Base-by-base conservation (phyloP, 2,888 invertebrate species). In the Mystacides longicornis region DNA sequence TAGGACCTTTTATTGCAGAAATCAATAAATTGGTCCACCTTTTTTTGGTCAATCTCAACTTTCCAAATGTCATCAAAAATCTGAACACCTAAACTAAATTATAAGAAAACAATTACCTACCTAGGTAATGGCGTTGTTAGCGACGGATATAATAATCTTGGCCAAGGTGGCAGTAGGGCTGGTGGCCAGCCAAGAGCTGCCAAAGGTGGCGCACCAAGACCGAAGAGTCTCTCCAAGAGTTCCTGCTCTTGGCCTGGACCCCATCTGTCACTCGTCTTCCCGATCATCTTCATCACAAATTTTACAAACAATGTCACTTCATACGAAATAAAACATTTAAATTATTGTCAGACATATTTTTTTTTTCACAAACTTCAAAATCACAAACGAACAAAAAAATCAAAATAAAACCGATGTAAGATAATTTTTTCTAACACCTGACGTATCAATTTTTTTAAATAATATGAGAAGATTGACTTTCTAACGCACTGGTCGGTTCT, bases 181-280 rank as follows among this genome's bases (percentile, higher is more conserved):
- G 87, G 87, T 65, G 86, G 85, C 87, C 86, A 87, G 18, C 85
- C 84, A 67, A 87, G 71, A 67, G 87, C 83, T n/a, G 87, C 83
- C n/a, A 81, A 77, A 54, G 79, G 77, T 60, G 79, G 80, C 56
- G 69, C 68, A 67, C 59, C 61, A 18, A 58, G 51, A 19, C 58
- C 58, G 42, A 59, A 37, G 16, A 61, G 56, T 46, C 59, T 51
- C 48, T 59, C 61, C 20, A 61, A 59, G 11, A 58, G 54, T 66
- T 74, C 69, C 66, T 73, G 71, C 66, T 65, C 67, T 42, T 54
- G 54, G 3, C 55, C 55, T 11, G 51, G 19, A 14, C 57, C 56
- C 60, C 73, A 74, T 67, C 75, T 73, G 71, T 75, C 76, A 58
- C 74, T 71, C 73, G 55, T 27, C 53, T 62, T 60, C 18, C 58